Percentiles rank a stretch among this genome's conserved stretches.
Conservation (phyloP, 2,888 invertebrate genomes). For the Aleiodes alternator region DNA sequence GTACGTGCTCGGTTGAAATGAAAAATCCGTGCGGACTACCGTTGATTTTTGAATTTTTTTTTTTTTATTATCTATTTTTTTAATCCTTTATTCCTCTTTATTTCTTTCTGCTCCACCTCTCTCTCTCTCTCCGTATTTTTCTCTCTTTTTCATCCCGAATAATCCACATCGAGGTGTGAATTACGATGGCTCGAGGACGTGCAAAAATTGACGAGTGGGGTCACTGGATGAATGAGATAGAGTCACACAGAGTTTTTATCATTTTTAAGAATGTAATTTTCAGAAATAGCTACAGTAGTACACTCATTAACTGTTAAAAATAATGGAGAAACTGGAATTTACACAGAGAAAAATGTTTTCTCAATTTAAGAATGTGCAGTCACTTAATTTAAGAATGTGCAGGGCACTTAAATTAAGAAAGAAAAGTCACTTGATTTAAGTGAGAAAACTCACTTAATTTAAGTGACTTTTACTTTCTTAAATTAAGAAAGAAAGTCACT, state of each 20-base stretch:
- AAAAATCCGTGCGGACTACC: constrained; percentile 33
- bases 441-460: no score
- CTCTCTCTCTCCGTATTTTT: not conserved
- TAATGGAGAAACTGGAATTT: not conserved
- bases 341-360: no score
- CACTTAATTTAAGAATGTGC: no score
- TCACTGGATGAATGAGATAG: constrained; percentile 23
- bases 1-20: constrained; percentile 38
- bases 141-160: not conserved
- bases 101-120: not conserved
- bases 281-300: constrained; percentile 11
- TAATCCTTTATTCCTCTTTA: constrained; percentile 1
- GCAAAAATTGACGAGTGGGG: constrained; percentile 26
- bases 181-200: constrained; percentile 35
- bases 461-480: no score
- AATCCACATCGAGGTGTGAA: constrained; percentile 34
- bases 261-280: constrained; percentile 14
- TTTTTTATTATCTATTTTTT: constrained; percentile 26
- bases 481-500: no score
- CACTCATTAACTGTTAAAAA: not conserved
- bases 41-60: constrained; percentile 37
- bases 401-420: no score
- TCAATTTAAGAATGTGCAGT: no score
- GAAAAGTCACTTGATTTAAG: no score
- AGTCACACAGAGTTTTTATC: constrained; percentile 8